Percentiles rank a stretch among this genome's conserved stretches.
Conservation (phyloP, 2,888 invertebrate species). For the Brenthis hecate region DNA sequence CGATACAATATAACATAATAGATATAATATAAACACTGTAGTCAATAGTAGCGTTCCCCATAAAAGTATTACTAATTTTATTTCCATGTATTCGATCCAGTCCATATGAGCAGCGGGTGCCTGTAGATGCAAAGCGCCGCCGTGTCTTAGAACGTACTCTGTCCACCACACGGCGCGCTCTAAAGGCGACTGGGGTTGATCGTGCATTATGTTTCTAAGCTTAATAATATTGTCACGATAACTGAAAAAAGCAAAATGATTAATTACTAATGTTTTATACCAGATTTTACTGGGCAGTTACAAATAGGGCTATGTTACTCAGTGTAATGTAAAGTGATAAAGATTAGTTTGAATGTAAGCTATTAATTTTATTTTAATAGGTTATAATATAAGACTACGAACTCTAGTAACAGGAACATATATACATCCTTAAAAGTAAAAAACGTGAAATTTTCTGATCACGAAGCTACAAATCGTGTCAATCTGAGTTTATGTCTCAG, state of each 20-base stretch:
- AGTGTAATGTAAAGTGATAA: no score
- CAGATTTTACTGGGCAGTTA: no score
- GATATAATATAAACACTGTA: constrained; percentile 17
- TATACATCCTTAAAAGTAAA: no score
- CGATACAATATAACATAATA: not conserved
- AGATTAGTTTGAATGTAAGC: no score
- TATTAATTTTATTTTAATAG: no score
- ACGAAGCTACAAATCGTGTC: no score
- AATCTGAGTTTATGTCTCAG: no score
- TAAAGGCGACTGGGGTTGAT: constrained; percentile 59
- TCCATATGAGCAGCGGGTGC: constrained; percentile 47
- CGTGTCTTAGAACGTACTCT: constrained; percentile 62
- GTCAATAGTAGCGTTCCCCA: constrained; percentile 3
- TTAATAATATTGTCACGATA: constrained; percentile 43
- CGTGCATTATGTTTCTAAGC: constrained; percentile 52
- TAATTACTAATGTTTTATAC: no score
- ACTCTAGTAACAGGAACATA: no score
- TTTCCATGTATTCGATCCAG: constrained; percentile 46
- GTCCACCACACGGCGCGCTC: constrained; percentile 74
- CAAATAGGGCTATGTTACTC: no score
- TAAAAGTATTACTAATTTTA: constrained; percentile 41
- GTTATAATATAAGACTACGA: no score
- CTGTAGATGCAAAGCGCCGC: constrained; percentile 52
- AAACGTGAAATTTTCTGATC: no score
- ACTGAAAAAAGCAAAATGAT: constrained; percentile 18